Conservation (phyloP, 2,113 vertebrate genomes). For the Suncus etruscus region DNA sequence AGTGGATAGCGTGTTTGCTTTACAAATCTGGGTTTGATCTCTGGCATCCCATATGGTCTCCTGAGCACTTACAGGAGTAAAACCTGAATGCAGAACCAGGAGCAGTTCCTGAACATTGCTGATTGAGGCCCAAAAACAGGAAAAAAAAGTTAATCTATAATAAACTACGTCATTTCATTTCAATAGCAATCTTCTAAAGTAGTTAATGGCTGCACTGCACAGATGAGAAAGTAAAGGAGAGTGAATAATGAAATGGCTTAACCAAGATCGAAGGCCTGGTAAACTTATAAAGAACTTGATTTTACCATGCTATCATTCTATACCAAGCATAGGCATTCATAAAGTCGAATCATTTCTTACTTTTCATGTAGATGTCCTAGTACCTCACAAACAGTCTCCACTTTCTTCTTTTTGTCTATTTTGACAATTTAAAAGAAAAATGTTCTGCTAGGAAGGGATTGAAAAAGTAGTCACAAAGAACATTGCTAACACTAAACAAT, state of each 20-base stretch:
- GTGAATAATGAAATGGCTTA: neutral
- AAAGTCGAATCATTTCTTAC: neutral
- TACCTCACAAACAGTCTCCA: neutral
- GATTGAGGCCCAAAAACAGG: neutral
- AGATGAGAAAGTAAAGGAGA: neutral
- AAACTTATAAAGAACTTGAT: neutral
- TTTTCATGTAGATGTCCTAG: neutral
- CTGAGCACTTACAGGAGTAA: too few species aligned
- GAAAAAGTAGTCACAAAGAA: neutral
- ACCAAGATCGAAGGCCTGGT: neutral
- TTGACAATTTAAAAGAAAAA: neutral
- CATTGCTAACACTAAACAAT: neutral
- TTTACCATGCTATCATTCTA: neutral
- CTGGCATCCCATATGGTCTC: too few species aligned
- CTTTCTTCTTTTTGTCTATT: neutral
- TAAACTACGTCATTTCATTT: neutral
- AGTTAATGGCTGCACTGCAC: neutral
- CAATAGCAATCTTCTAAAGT: neutral
- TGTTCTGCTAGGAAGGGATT: neutral
- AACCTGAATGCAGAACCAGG: too few species aligned
- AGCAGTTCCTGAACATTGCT: neutral
- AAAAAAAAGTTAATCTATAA: too few species aligned
- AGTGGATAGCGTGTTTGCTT: too few species aligned
- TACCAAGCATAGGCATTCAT: neutral
- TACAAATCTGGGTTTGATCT: too few species aligned